A percentile compares a stretch with the other conserved stretches of the same genome.
phyloP scores from a whole-genome alignment of 2,888 invertebrate species.

The Megalurothrips usitatus region DNA sequence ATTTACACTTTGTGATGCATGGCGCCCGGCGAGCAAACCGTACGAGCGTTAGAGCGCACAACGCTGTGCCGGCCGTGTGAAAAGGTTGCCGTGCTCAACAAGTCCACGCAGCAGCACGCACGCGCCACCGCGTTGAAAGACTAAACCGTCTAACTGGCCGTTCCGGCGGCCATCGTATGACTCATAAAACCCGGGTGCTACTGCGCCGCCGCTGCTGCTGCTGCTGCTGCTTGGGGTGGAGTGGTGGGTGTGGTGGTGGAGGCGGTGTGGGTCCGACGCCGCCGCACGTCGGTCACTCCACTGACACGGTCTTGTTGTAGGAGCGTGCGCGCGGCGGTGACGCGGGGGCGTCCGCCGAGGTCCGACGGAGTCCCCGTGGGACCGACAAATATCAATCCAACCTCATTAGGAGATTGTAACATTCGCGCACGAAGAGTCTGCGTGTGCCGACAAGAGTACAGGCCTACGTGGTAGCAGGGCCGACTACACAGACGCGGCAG shows the following conservation, averaged over 20 bases:
- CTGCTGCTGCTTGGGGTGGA: not conserved
- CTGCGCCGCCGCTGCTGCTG: not conserved
- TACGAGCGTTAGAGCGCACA: not conserved
- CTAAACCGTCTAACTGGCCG: not conserved
- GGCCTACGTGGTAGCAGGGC: not conserved
- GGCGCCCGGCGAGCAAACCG: too few relatives aligned
- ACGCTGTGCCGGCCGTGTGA: not conserved
- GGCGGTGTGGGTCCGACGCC: not conserved
- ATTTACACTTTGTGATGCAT: too few relatives aligned
- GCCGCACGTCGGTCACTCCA: not conserved
- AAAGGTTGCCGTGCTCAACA: too few relatives aligned
- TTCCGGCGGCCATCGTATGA: slow-evolving; percentile 6
- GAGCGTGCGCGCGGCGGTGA: too few relatives aligned
- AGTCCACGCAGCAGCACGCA: not conserved
- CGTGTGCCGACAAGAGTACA: not conserved
- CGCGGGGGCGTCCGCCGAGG: too few relatives aligned
- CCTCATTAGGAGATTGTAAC: slow-evolving; percentile 1
- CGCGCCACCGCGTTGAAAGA: not conserved
- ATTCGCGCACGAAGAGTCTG: not conserved
- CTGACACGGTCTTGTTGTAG: not conserved
- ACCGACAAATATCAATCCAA: not conserved
- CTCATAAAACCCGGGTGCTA: slow-evolving; percentile 7
- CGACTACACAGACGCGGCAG: not conserved
- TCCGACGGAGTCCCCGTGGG: not conserved
- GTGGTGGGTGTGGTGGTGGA: not conserved